phyloP scores from a whole-genome alignment of 2,888 invertebrate species.

The Coremacera marginata region DNA sequence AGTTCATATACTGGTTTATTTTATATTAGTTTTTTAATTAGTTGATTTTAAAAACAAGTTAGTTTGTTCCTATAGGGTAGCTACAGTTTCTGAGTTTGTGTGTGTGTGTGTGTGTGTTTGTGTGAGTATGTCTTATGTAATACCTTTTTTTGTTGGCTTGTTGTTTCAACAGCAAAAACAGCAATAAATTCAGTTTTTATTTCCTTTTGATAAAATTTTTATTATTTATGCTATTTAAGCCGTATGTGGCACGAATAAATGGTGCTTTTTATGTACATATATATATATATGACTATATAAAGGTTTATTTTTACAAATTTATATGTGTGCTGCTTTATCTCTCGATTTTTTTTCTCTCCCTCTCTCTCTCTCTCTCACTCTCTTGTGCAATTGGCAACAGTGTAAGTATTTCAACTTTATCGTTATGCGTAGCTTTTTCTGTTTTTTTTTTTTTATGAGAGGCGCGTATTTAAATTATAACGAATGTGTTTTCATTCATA shows the following conservation, averaged over 20 bases:
- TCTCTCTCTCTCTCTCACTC: background rate
- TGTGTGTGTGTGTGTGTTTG: background rate
- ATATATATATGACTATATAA: background rate
- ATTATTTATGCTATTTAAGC: background rate
- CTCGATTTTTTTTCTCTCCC: background rate
- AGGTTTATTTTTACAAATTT: no score
- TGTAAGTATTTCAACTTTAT: background rate
- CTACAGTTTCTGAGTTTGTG: background rate
- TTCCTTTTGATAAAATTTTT: conserved; percentile 21
- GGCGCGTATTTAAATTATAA: background rate
- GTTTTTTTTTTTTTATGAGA: background rate
- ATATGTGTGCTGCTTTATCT: background rate
- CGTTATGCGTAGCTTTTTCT: background rate
- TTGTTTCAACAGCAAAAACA: background rate
- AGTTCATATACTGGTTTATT: no score
- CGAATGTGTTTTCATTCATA: conserved; percentile 14
- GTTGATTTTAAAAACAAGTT: background rate
- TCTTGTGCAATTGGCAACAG: background rate
- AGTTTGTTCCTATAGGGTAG: background rate
- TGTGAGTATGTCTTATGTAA: background rate
- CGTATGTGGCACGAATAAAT: background rate
- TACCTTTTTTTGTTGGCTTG: background rate
- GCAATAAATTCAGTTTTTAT: conserved; percentile 26
- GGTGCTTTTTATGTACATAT: background rate
- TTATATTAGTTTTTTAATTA: no score